These are phyloP conservation scores for Lytechinus pictus DNA, from an alignment of 35 echinoderm and acorn worm species.

Conservation along the genomic window DNA sequence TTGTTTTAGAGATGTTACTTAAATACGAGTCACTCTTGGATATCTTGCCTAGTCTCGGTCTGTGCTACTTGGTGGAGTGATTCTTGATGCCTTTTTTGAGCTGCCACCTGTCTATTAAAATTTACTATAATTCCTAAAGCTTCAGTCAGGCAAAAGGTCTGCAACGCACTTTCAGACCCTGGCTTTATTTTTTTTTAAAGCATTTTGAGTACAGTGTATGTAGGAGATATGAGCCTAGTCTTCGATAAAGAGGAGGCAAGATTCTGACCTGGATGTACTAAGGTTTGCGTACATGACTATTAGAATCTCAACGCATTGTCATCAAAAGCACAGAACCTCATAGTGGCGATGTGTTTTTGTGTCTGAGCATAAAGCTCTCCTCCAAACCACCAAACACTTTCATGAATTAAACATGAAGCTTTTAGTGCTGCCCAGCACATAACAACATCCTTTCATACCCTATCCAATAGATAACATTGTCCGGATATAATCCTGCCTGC, in stretches of 20 bases:
- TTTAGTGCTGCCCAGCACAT: background rate
- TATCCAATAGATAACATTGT: background rate
- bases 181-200: too few relatives aligned
- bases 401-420: conserved; percentile 5
- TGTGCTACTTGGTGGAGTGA: background rate
- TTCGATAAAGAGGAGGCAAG: too few relatives aligned
- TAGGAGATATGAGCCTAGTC: too few relatives aligned
- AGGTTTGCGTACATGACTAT: too few relatives aligned
- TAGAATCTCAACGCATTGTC: too few relatives aligned
- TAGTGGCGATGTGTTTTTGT: background rate
- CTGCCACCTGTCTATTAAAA: too few relatives aligned
- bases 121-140: too few relatives aligned
- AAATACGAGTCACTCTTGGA: background rate
- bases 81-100: background rate
- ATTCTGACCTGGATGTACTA: too few relatives aligned
- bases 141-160: too few relatives aligned
- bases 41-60: background rate
- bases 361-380: background rate
- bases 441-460: background rate
- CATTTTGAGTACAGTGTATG: too few relatives aligned
- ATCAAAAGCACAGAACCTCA: background rate
- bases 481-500: background rate
- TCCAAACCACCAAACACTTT: background rate
- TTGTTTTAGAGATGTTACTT: too few relatives aligned
- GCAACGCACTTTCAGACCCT: too few relatives aligned